These are phyloP conservation scores for Scleropages formosus DNA, from an alignment of 2,797 vertebrate species.

Conservation along the genomic window DNA sequence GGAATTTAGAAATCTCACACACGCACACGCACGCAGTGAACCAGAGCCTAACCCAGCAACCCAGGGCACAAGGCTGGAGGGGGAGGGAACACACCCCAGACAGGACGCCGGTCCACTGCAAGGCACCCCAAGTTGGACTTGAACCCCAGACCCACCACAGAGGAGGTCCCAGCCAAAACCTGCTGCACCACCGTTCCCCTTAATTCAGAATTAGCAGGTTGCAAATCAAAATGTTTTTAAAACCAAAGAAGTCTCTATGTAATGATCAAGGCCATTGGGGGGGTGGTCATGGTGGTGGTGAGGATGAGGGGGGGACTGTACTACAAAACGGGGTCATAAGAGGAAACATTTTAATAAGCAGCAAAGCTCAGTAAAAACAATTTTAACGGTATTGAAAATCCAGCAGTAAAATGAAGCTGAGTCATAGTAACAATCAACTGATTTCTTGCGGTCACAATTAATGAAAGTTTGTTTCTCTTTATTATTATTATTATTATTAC, in stretches of 20 bases:
- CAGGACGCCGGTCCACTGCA: no score
- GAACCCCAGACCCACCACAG: no score
- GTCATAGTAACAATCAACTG: conserved; percentile 44
- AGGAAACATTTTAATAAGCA: conserved; percentile 59
- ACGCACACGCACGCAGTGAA: no score
- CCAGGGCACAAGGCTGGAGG: no score
- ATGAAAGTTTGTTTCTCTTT: conserved; percentile 54
- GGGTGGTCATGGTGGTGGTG: background rate
- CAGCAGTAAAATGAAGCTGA: conserved; percentile 41
- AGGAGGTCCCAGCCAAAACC: no score
- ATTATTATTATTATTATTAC: no score
- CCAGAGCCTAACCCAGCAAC: no score
- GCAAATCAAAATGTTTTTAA: conserved; percentile 11
- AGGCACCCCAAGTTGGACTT: no score
- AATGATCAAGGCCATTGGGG: background rate
- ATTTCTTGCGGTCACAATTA: conserved; percentile 55
- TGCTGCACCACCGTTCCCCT: no score
- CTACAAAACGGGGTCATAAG: conserved; percentile 43
- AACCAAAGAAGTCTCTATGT: background rate
- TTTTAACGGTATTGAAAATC: conserved; percentile 36
- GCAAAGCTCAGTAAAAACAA: conserved; percentile 49
- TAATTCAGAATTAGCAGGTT: conserved; percentile 27
- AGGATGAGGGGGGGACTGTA: conserved; percentile 30
- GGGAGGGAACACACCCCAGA: no score
- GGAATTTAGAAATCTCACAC: conserved; percentile 49